These are phyloP conservation scores for Trisateles emortualis DNA, from an alignment of 2,888 invertebrate species.

Conservation along the genomic window DNA sequence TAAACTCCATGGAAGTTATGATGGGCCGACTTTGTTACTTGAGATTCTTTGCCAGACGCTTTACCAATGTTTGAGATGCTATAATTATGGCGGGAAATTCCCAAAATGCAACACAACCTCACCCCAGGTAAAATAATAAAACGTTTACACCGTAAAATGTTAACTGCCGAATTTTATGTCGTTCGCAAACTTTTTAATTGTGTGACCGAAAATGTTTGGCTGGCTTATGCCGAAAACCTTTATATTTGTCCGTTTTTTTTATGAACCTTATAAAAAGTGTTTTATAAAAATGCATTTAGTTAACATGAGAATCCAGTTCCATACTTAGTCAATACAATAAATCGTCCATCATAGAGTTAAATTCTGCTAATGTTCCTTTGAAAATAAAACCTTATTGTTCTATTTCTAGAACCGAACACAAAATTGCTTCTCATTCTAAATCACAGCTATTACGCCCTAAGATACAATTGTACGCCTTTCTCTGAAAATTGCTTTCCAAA, in stretches of 20 bases:
- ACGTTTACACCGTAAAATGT: not conserved
- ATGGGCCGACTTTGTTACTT: not conserved
- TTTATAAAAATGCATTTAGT: no score
- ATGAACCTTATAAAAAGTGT: not conserved
- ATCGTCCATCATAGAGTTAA: no score
- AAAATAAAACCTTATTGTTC: not conserved
- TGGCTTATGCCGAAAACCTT: not conserved
- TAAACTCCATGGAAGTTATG: not conserved
- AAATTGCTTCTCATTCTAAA: constrained; percentile 24
- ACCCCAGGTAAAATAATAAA: constrained; percentile 7
- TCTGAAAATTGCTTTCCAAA: constrained; percentile 32
- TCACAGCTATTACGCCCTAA: constrained; percentile 29
- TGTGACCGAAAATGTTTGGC: not conserved
- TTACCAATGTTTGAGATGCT: not conserved
- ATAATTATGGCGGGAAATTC: constrained; percentile 17
- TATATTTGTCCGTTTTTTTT: not conserved
- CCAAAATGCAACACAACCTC: not conserved
- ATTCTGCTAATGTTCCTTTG: not conserved
- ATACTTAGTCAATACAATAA: no score
- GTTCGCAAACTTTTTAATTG: constrained; percentile 7
- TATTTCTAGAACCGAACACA: constrained; percentile 22
- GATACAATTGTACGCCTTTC: constrained; percentile 34
- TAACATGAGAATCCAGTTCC: no score
- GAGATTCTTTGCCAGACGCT: not conserved
- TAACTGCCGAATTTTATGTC: constrained; percentile 2